A percentile compares a stretch with the other conserved stretches of the same genome.
phyloP scores from a whole-genome alignment of 2,797 vertebrate genomes.

The Acomys russatus region DNA sequence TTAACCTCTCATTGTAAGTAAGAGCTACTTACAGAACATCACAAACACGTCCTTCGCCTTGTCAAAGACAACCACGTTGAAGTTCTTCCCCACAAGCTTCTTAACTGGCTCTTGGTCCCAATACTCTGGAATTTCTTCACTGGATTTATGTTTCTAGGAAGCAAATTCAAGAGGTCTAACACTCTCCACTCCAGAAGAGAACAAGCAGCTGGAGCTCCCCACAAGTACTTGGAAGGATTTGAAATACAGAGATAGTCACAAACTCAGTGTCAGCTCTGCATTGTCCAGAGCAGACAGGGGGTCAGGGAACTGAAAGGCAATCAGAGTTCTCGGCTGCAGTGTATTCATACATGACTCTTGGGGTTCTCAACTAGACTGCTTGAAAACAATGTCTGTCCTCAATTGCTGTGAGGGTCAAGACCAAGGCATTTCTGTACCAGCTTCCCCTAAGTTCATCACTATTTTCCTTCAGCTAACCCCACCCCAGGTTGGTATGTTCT shows the following conservation, averaged over 20 bases:
- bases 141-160: constrained; percentile 88
- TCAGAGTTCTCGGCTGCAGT: not conserved
- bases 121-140: constrained; percentile 92
- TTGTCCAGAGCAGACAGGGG: not conserved
- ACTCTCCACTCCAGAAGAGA: not conserved
- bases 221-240: not conserved
- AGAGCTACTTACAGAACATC: constrained; percentile 94
- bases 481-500: not conserved
- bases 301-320: not conserved
- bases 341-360: not conserved
- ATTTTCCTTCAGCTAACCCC: not conserved
- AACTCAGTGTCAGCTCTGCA: not conserved
- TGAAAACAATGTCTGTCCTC: not conserved
- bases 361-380: not conserved
- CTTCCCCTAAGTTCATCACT: not conserved
- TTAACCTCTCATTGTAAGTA: fast-evolving
- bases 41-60: constrained; percentile 93
- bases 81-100: constrained; percentile 94
- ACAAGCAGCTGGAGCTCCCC: not conserved
- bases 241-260: not conserved
- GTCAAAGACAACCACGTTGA: constrained; percentile 93
- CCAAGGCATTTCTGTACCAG: not conserved
- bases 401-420: not conserved
- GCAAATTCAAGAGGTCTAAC: constrained; percentile 58
- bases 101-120: constrained; percentile 95